phyloP scores from a whole-genome alignment of 2,113 vertebrate species.

The Lophochroa leadbeateri region DNA sequence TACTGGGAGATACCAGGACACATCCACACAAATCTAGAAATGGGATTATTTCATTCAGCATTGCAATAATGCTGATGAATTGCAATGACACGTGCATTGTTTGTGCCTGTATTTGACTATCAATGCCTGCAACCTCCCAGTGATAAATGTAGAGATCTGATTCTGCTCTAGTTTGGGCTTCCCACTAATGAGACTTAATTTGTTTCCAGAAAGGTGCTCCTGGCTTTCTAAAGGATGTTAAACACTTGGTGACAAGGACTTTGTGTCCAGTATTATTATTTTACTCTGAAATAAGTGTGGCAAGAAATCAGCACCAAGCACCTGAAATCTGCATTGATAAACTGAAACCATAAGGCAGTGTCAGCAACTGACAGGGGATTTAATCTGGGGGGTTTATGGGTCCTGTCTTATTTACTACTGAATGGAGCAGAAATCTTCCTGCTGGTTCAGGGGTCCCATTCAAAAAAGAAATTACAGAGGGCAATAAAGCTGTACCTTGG shows the following conservation, averaged over 20 bases:
- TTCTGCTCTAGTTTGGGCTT: neutral
- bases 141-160: neutral
- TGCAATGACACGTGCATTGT: rapidly evolving
- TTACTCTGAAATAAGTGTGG: neutral
- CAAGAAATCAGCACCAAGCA: neutral
- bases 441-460: neutral
- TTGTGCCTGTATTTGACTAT: neutral
- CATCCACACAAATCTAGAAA: neutral
- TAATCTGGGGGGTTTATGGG: neutral
- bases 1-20: neutral
- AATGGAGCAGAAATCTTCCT: neutral
- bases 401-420: neutral
- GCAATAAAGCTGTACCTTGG: constrained; percentile 29
- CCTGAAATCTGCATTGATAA: neutral
- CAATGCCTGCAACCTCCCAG: neutral
- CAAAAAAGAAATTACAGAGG: neutral
- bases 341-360: neutral
- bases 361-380: rapidly evolving
- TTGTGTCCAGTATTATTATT: neutral
- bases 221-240: neutral
- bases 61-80: neutral
- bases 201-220: constrained; percentile 14
- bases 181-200: neutral
- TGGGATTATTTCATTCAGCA: neutral
- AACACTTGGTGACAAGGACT: neutral